These are phyloP conservation scores for Epicampocera succincta DNA, from an alignment of 2,888 invertebrate species.

Conservation along the genomic window DNA sequence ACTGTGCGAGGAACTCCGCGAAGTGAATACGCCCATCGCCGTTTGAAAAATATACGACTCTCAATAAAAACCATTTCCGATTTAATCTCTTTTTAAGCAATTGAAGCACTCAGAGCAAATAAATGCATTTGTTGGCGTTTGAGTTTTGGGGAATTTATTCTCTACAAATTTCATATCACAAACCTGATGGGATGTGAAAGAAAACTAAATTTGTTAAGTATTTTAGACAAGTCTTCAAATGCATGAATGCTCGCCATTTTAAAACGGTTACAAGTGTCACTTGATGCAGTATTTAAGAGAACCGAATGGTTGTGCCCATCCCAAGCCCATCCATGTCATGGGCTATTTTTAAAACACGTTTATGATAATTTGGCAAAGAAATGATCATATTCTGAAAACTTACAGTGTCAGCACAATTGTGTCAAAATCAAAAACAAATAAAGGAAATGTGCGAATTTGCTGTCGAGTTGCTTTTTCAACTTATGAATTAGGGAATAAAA, in stretches of 20 bases:
- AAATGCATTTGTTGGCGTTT: constrained; percentile 2
- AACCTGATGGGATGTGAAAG: constrained; percentile 6
- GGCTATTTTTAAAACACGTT: too few species aligned
- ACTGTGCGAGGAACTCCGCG: too few species aligned
- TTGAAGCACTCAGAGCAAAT: not conserved
- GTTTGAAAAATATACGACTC: not conserved
- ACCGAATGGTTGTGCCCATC: too few species aligned
- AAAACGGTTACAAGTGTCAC: constrained; percentile 5
- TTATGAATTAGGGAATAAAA: too few species aligned
- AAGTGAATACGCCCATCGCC: not conserved
- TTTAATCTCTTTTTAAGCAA: constrained; percentile 8
- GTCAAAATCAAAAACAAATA: too few species aligned
- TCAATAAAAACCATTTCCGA: constrained; percentile 4
- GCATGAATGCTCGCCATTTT: constrained; percentile 33
- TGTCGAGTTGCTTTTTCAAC: too few species aligned
- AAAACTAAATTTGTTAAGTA: constrained; percentile 12
- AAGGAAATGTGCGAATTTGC: too few species aligned
- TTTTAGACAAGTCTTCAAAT: not conserved
- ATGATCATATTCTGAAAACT: too few species aligned
- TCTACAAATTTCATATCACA: constrained; percentile 5
- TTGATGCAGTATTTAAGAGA: not conserved
- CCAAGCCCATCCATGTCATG: too few species aligned
- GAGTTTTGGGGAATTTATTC: constrained; percentile 15
- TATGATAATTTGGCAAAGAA: too few species aligned
- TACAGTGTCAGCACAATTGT: too few species aligned